Conservation (phyloP, 2,797 vertebrate species). For the Crypturellus tataupa region DNA sequence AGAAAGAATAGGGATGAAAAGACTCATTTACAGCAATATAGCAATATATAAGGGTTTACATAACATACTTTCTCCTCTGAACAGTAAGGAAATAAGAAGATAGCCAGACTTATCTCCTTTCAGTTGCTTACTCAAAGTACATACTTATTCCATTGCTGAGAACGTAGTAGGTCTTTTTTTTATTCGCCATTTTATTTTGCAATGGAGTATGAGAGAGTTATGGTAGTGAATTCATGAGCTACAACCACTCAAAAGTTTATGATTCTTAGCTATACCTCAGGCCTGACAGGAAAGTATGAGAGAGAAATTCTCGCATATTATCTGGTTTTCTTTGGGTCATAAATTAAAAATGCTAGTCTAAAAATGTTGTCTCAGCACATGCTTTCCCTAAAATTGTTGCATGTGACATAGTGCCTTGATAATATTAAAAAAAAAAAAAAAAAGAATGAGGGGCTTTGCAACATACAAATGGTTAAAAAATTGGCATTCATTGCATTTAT, state of each 20-base stretch:
- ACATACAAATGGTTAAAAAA: neutral
- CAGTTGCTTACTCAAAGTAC: neutral
- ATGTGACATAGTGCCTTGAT: neutral
- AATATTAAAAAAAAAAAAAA: neutral
- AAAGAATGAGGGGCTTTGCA: neutral
- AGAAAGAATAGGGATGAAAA: neutral
- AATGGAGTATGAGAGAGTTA: neutral
- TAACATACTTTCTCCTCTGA: neutral
- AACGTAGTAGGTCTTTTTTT: neutral
- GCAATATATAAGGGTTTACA: neutral
- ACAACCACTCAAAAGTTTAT: neutral
- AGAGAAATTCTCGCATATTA: neutral
- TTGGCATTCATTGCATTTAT: neutral
- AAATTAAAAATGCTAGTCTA: neutral
- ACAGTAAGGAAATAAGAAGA: neutral
- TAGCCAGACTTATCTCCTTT: neutral
- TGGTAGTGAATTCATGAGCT: neutral
- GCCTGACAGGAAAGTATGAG: neutral
- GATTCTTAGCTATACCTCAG: neutral
- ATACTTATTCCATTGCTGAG: neutral
- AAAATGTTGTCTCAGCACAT: neutral
- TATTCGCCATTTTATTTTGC: constrained; percentile 4
- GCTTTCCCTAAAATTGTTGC: neutral
- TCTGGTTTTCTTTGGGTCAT: neutral
- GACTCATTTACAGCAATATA: neutral